Conservation (phyloP, 2,797 vertebrate genomes). For the Molossus alvarezi region DNA sequence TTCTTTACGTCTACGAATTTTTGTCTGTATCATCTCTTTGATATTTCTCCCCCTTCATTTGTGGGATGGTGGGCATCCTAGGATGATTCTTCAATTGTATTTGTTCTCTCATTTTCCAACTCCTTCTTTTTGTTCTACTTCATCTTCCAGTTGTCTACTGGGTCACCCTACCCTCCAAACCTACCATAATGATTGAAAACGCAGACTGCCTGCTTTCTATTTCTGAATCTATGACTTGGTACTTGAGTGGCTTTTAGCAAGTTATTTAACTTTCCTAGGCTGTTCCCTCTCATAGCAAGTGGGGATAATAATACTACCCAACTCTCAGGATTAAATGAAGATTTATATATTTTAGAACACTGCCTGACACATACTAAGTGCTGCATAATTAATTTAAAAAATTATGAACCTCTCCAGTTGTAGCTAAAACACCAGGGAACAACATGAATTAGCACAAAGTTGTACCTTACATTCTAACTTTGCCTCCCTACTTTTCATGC, state of each 20-base stretch:
- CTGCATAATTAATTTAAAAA: slow-evolving; percentile 18
- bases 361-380: background rate
- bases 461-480: background rate
- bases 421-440: background rate
- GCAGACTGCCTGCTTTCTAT: background rate
- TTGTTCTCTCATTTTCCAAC: background rate
- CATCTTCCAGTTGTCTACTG: background rate
- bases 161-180: background rate
- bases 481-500: background rate
- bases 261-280: slow-evolving; percentile 36
- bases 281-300: slow-evolving; percentile 23
- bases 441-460: background rate
- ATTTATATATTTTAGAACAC: slow-evolving; percentile 12
- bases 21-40: background rate
- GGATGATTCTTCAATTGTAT: background rate
- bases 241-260: background rate
- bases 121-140: background rate
- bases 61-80: background rate
- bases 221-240: slow-evolving; percentile 17
- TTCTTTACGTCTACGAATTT: background rate
- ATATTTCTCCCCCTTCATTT: background rate
- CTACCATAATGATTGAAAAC: background rate
- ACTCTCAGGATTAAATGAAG: slow-evolving; percentile 26
- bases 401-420: background rate
- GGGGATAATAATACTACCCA: background rate